phyloP scores from a whole-genome alignment of 2,888 invertebrate genomes.

The Eurois occulta region DNA sequence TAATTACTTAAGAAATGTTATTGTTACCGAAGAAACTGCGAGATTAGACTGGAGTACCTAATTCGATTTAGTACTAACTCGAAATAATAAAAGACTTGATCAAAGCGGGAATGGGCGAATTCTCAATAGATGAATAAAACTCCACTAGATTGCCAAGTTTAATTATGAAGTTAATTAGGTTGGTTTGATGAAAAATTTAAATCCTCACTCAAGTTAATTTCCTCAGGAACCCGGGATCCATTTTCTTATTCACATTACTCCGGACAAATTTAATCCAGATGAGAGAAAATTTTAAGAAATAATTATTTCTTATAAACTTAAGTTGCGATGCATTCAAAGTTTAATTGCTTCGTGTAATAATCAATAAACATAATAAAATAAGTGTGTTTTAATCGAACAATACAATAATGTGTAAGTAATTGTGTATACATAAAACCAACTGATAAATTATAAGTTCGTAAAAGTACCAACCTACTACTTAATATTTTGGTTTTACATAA shows the following conservation, averaged over 20 bases:
- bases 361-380: not conserved
- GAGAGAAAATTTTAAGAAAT: conserved; percentile 70
- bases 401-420: not conserved
- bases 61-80: conserved; percentile 54
- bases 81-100: conserved; percentile 68
- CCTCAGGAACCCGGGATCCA: conserved; percentile 80
- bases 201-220: conserved; percentile 87
- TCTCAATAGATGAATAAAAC: conserved; percentile 83
- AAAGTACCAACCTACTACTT: not conserved
- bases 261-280: conserved; percentile 79
- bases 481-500: not conserved
- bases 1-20: conserved; percentile 60
- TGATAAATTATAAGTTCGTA: not conserved
- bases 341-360: conserved; percentile 33
- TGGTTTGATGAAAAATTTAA: conserved; percentile 89
- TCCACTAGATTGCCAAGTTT: conserved; percentile 83
- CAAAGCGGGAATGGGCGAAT: conserved; percentile 71
- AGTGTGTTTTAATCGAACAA: not conserved
- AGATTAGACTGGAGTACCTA: conserved; percentile 52
- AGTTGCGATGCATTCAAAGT: conserved; percentile 37
- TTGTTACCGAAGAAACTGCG: conserved; percentile 55
- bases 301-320: conserved; percentile 56
- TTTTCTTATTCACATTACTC: conserved; percentile 82
- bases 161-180: conserved; percentile 89
- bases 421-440: too few species aligned